Evolutionary conservation across 2,113 vertebrate species (phyloP).

Genomic region (Sakesphorus luctuosus): DNA sequence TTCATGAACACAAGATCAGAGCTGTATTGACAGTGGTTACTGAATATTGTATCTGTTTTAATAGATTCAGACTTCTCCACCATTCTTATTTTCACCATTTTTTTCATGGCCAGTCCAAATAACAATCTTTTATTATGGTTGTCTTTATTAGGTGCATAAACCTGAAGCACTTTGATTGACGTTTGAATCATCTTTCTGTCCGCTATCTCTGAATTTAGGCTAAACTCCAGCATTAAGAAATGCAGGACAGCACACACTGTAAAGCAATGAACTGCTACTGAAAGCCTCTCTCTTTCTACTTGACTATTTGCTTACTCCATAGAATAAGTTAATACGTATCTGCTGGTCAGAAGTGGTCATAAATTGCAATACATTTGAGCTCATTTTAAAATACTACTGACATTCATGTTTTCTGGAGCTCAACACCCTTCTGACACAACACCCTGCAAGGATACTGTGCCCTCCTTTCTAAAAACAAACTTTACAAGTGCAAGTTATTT

Average conservation of each 20-base stretch:
- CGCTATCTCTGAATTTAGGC: not conserved
- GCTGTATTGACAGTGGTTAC: not conserved
- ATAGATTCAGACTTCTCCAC: not conserved
- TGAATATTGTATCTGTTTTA: not conserved
- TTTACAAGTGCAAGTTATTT: not conserved
- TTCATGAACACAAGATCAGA: not conserved
- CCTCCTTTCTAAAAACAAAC: not conserved
- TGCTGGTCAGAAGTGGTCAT: not conserved
- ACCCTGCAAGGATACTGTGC: not conserved
- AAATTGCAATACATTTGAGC: rapidly evolving
- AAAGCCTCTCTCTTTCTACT: not conserved
- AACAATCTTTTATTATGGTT: not conserved
- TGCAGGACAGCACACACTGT: not conserved
- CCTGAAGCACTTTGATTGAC: not conserved
- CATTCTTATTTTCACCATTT: not conserved
- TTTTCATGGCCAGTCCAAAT: not conserved
- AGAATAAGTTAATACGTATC: not conserved
- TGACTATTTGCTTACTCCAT: not conserved
- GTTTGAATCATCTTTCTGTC: not conserved
- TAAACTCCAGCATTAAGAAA: not conserved
- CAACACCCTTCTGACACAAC: not conserved
- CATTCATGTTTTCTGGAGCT: not conserved
- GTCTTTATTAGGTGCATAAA: not conserved
- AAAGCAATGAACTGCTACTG: not conserved
- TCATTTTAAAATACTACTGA: not conserved